Evolutionary conservation across 30 jellyfish, hydroid and myxozoan genomes (phyloP), one percentile per base, ranked within the genome.

Genomic region (Pseudorhiza aurosa): DNA sequence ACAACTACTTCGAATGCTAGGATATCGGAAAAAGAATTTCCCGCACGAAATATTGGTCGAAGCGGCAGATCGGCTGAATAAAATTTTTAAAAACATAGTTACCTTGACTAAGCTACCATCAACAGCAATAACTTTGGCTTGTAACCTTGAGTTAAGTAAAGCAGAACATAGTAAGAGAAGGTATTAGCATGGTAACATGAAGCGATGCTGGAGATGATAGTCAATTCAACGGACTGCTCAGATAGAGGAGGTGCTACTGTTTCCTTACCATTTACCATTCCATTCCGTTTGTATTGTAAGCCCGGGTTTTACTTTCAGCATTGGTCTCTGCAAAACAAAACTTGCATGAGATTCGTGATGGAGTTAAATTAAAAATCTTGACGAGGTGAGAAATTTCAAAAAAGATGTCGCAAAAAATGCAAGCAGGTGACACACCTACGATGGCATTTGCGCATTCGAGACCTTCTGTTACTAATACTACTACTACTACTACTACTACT

Each of bases 51-150:
- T 29, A 9, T 58, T 25, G 45, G 6, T 22, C 6, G 8, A 58
- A 15, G 18, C 40, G 40, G 73, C 73, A 30, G 22, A 50, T 6
- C 7, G 22, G n/a, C 8, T 24, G 14, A 36, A 17, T 18, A 22
- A 27, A 17, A 4, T 12, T 1, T 12, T 47, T n/a, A 12, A 25
- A 56, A 33, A 18, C 18, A 33, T 26, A 1, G n/a, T 58, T 62
- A 91, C 98, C 96, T 91, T 91, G 19, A 85, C 96, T 10, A 91
- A 85, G 31, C 96, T 83, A 25, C 95, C 72, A 53, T 91, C 98
- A 7, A 91, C 80, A 4, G 96, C 75, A 58, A 85, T 43, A 8
- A 91, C 96, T 78, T 64, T 91, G 4, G 98, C 95, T 58, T 91
- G 87, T 75, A 94, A 65, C 98, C 97, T 90, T 35, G 47, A 72